Percentiles rank a stretch among this genome's conserved stretches.
phyloP scores from a whole-genome alignment of 2,797 vertebrate species.

The Pantherophis vulpinus region DNA sequence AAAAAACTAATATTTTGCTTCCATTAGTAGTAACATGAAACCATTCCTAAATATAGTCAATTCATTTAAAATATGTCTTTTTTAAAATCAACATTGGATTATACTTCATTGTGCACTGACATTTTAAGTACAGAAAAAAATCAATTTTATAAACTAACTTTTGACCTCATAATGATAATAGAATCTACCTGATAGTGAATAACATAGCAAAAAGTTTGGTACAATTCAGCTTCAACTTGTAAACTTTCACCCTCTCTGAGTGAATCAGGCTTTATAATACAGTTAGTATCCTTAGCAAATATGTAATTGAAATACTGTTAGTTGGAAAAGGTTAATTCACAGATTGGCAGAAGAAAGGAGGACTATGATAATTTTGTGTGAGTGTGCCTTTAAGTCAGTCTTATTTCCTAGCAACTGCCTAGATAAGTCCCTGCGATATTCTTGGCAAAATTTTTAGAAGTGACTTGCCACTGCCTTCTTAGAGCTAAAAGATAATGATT shows the following conservation, averaged over 20 bases:
- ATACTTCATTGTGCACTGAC: slow-evolving; percentile 2
- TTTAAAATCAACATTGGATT: slow-evolving; percentile 12
- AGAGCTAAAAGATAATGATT: background rate
- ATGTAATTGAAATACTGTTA: slow-evolving; percentile 19
- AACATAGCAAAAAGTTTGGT: background rate
- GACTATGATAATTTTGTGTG: background rate
- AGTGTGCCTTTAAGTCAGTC: background rate
- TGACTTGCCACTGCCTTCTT: background rate
- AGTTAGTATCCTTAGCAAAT: slow-evolving; percentile 9
- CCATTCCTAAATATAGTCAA: background rate
- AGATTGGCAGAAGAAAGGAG: slow-evolving; percentile 17
- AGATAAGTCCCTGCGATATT: background rate
- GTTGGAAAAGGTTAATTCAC: slow-evolving; percentile 19
- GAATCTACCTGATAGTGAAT: background rate
- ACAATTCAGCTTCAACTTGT: background rate
- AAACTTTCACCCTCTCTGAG: slow-evolving; percentile 23
- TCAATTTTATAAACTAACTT: slow-evolving; percentile 8
- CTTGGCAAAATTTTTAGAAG: background rate
- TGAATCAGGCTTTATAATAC: background rate
- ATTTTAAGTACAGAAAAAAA: slow-evolving; percentile 23
- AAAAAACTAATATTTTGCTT: accelerated
- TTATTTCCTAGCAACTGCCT: background rate
- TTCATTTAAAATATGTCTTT: slow-evolving; percentile 32
- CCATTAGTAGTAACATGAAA: background rate
- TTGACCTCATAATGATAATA: slow-evolving; percentile 10